A percentile compares a stretch with the other conserved stretches of the same genome.
phyloP scores from a whole-genome alignment of 2,113 vertebrate genomes.

The Sebastes fasciatus region DNA sequence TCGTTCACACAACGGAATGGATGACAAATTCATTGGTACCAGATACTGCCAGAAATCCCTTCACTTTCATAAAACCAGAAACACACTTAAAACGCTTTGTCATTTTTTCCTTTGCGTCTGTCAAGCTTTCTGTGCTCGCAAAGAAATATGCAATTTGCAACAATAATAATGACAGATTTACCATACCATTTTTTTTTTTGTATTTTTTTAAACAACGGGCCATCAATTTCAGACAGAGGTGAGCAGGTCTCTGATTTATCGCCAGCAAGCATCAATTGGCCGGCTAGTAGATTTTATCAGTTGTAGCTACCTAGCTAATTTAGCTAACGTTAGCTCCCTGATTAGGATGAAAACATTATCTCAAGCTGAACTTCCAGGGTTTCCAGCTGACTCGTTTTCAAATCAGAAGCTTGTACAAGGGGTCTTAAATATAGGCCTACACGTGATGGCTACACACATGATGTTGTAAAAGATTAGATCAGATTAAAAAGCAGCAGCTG shows the following conservation, averaged over 20 bases:
- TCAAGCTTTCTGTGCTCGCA: not conserved
- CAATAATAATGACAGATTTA: not conserved
- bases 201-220: not conserved
- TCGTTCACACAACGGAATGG: slow-evolving; percentile 47
- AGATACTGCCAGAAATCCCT: slow-evolving; percentile 30
- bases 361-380: not conserved
- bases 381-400: not conserved
- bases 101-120: not conserved
- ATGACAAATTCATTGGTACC: slow-evolving; percentile 51
- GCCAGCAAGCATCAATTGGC: not conserved
- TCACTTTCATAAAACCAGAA: slow-evolving; percentile 27
- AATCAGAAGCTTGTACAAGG: not conserved
- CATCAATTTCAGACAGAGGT: not conserved
- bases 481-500: not conserved
- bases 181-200: not conserved
- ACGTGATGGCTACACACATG: not conserved
- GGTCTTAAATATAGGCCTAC: not conserved
- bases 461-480: not conserved
- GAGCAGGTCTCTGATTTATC: not conserved
- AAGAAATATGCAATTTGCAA: not conserved
- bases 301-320: not conserved
- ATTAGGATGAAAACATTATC: no score
- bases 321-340: not conserved
- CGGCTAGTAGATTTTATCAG: not conserved
- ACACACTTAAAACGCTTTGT: not conserved